phyloP scores from a whole-genome alignment of 2,888 invertebrate genomes.

The Torymus aiolomorphi region DNA sequence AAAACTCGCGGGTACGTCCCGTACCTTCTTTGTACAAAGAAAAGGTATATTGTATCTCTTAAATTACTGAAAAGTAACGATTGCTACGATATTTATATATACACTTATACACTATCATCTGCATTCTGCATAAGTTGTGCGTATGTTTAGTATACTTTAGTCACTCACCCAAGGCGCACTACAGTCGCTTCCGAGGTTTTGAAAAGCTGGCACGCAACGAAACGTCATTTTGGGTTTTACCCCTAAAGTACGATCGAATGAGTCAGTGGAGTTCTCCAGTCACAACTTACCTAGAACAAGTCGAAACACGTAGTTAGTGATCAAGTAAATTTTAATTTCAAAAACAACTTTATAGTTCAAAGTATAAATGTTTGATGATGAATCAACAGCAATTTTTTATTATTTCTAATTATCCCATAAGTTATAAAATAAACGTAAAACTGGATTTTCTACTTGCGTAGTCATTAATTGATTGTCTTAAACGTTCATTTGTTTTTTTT shows the following conservation, averaged over 20 bases:
- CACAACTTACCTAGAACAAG: slow-evolving; percentile 83
- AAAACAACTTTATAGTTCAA: neutral
- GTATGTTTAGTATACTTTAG: neutral
- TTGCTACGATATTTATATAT: neutral
- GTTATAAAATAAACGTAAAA: too few species aligned
- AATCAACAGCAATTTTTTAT: too few species aligned
- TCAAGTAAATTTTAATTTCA: slow-evolving; percentile 59
- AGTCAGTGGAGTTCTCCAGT: slow-evolving; percentile 73
- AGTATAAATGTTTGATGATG: too few species aligned
- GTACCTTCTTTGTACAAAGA: neutral
- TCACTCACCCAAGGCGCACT: slow-evolving; percentile 82
- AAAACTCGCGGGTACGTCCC: slow-evolving; percentile 15
- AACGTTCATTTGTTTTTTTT: too few species aligned
- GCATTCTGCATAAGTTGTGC: too few species aligned
- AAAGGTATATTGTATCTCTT: neutral
- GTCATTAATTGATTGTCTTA: too few species aligned
- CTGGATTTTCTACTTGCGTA: too few species aligned
- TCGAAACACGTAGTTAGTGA: slow-evolving; percentile 81
- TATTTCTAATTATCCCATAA: too few species aligned
- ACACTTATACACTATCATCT: neutral
- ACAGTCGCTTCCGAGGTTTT: slow-evolving; percentile 80
- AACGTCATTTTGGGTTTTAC: slow-evolving; percentile 79
- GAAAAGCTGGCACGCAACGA: slow-evolving; percentile 83
- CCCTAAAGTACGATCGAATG: slow-evolving; percentile 51
- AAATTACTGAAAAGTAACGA: neutral